Conservation (phyloP, 2,113 vertebrate genomes). For the Lagenorhynchus albirostris region DNA sequence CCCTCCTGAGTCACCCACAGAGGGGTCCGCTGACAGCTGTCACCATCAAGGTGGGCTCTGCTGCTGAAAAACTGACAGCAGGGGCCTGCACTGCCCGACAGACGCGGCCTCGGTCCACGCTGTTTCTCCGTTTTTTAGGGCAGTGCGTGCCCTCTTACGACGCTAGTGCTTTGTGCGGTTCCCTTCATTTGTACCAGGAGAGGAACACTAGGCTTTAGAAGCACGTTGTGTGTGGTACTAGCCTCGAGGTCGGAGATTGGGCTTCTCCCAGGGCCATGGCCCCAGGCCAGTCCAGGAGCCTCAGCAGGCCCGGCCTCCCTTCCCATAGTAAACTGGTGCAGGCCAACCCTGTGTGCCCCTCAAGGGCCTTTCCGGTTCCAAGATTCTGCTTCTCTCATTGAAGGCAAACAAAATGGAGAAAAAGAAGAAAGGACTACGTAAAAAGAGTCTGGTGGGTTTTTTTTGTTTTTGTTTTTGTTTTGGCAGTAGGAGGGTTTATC, state of each 20-base stretch:
- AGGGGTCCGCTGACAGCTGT: not conserved
- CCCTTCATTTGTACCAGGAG: not conserved
- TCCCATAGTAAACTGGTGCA: not conserved
- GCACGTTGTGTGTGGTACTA: fast-evolving
- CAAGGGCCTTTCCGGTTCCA: not conserved
- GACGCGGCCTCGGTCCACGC: fast-evolving
- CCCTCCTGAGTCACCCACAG: not conserved
- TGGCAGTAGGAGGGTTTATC: not conserved
- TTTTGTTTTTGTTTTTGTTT: not conserved
- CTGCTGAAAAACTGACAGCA: fast-evolving
- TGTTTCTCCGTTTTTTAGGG: not conserved
- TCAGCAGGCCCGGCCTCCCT: not conserved
- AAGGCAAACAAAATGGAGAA: not conserved
- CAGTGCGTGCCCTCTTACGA: not conserved
- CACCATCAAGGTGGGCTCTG: not conserved
- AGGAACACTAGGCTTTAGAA: not conserved
- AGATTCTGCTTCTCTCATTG: not conserved
- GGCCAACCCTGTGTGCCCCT: not conserved
- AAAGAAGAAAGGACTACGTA: not conserved
- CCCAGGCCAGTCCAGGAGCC: not conserved
- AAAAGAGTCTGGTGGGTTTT: not conserved
- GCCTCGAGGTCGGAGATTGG: not conserved
- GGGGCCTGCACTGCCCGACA: not conserved
- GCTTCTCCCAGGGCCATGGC: not conserved
- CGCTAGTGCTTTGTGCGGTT: fast-evolving